phyloP scores from a whole-genome alignment of 2,888 invertebrate genomes.

The Gastracanthus pulcherrimus region DNA sequence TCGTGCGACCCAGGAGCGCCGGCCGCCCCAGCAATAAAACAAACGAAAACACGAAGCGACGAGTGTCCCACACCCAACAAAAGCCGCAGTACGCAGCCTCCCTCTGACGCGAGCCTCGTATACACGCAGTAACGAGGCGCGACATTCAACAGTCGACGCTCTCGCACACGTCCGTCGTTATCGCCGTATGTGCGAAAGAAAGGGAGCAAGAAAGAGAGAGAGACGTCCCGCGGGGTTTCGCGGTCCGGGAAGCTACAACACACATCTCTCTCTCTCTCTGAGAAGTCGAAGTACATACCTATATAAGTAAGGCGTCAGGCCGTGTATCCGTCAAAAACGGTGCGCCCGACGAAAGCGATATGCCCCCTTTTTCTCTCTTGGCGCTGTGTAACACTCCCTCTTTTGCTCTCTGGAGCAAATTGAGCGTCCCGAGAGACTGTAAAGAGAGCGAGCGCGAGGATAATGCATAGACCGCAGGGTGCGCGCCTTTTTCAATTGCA shows the following conservation, averaged over 20 bases:
- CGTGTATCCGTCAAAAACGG: slow-evolving; percentile 41
- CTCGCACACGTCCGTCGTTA: not conserved
- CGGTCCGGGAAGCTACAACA: slow-evolving; percentile 18
- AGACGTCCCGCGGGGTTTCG: slow-evolving; percentile 53
- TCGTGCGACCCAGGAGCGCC: too few species aligned
- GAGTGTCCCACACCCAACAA: too few species aligned
- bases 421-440: slow-evolving; percentile 35
- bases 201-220: not conserved
- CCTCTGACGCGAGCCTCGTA: too few species aligned
- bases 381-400: not conserved
- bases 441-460: too few species aligned
- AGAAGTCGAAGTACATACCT: slow-evolving; percentile 25
- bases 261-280: too few species aligned
- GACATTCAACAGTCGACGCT: slow-evolving; percentile 51
- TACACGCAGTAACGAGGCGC: slow-evolving; percentile 22
- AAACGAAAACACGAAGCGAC: not conserved
- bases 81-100: too few species aligned
- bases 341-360: slow-evolving; percentile 22
- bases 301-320: slow-evolving; percentile 44
- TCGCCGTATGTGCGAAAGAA: not conserved
- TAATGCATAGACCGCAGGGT: not conserved
- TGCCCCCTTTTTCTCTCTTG: not conserved
- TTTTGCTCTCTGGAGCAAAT: slow-evolving; percentile 33
- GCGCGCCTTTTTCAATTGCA: slow-evolving; percentile 33
- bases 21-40: too few species aligned